Base-by-base conservation (phyloP, 2,888 invertebrate species). In the Calliscelio sp. region DNA sequence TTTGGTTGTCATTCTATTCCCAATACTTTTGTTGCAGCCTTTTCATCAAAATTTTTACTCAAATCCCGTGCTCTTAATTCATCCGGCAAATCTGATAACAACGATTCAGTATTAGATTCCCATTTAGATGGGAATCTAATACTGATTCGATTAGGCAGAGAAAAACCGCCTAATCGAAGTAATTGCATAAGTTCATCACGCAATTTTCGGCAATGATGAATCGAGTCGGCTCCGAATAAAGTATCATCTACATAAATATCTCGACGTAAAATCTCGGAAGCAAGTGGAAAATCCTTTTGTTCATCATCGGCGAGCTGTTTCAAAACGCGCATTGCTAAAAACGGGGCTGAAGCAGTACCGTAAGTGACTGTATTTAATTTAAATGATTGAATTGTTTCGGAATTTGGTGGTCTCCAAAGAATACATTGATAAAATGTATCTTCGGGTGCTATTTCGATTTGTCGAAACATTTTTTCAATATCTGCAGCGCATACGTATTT, bases 241-340 rank as follows among this genome's bases (percentile, higher is more conserved):
- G 59, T 16, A 24, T 80, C 80, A 20, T 80, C 80, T 2, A 80
- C 71, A 20, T 71, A 80, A n/a, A 55, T 41, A 18, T 71, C 46
- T 11, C 41, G 49, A 14, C 20, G 11, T n/a, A 79, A 24, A 14
- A 53, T 22, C 3, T n/a, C n/a, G 1, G 73, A 14, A 2, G 55
- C 71, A 4, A 32, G 7, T 1, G 73, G 73, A 59, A 44, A 66
- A 3, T 44, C 25, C 18, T 20, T 4, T 2, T 25, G 8, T 46
- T 61, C 71, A 14, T 65, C 55, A 11, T 49, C 22, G 3, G 65
- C 55, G 4, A 80, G 35, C 14, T 80, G 71, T 0, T 35, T 25
- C 0, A 80, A 18, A 1, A 49, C 61, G 0, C 70, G 51, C 8
- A 59, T 38, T 3, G 70, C 41, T 0, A 57, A 11, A 44, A 53